Conservation (phyloP, 2,113 vertebrate genomes). For the Clarias gariepinus region DNA sequence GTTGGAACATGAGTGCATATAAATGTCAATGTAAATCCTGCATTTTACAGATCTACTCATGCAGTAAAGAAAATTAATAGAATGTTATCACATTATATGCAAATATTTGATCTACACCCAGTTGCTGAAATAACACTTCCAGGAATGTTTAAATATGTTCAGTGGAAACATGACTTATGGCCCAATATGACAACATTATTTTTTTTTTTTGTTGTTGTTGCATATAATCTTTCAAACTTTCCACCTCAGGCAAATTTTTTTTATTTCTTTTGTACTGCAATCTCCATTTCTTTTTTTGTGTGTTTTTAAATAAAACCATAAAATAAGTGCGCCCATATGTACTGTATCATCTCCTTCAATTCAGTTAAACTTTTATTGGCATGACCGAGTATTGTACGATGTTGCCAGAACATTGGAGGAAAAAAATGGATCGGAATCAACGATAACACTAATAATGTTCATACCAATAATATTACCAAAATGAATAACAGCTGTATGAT, state of each 20-base stretch:
- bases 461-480: neutral
- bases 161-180: neutral
- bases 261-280: neutral
- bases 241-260: neutral
- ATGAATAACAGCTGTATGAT: conserved; percentile 9
- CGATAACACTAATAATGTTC: neutral
- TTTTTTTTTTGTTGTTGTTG: neutral
- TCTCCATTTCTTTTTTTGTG: neutral
- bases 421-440: neutral
- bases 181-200: neutral
- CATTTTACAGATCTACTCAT: neutral
- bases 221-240: neutral
- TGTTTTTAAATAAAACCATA: neutral
- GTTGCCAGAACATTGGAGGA: neutral
- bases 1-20: neutral
- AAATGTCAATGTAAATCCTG: neutral
- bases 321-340: neutral
- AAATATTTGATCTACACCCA: neutral
- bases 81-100: neutral
- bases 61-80: neutral
- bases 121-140: neutral
- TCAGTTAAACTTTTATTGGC: neutral
- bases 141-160: neutral
- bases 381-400: neutral
- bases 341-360: neutral